Evolutionary conservation across 2,797 vertebrate genomes (phyloP), one percentile per base, ranked within the genome.

Genomic region (Myioborus melanocephalus): DNA sequence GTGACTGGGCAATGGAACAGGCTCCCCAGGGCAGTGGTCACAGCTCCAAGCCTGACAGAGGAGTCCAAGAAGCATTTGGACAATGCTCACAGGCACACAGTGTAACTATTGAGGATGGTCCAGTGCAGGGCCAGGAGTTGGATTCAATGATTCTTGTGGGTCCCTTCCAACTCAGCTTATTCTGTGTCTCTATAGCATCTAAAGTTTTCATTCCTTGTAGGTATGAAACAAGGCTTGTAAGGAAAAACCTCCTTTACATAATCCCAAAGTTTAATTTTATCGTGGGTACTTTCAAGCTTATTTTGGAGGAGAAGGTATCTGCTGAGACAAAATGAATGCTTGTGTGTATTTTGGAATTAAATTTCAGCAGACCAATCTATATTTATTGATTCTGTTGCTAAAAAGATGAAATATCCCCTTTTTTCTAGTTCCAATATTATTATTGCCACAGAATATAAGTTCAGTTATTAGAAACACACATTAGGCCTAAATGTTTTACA

Each of bases 51-150:
- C 4, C 55, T 28, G 27, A n/a, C 4, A 28, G 28, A 37, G 16
- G 28, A 37, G 16, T 7, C 1, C n/a, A 24, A 24, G 7, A 35
- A 20, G 32, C 7, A 3, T 60, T 53, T 60, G 47, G 26, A 19
- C 15, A 47, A 4, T 0, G 1, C 3, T 47, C 7, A 75, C 24
- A 39, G 47, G 34, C 8, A 23, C 7, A 7, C 0, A 1, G 8
- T n/a, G 22, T 20, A 22, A 20, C 34, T 8, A 3, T 7, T 60
- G 61, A 2, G 17, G 8, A 10, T 41, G 9, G 39, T 16, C 0
- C 26, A 43, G 19, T 16, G 27, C 32, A 81, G 30, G 12, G 32
- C 14, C 41, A 43, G 32, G 21, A 68, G 26, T 0, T 16, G 22
- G 26, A 6, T 7, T 35, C 4, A 8, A 0, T 32, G 15, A 68